These are phyloP conservation scores for Chloroceryle aenea DNA, from an alignment of 2,113 vertebrate species.

Conservation along the genomic window DNA sequence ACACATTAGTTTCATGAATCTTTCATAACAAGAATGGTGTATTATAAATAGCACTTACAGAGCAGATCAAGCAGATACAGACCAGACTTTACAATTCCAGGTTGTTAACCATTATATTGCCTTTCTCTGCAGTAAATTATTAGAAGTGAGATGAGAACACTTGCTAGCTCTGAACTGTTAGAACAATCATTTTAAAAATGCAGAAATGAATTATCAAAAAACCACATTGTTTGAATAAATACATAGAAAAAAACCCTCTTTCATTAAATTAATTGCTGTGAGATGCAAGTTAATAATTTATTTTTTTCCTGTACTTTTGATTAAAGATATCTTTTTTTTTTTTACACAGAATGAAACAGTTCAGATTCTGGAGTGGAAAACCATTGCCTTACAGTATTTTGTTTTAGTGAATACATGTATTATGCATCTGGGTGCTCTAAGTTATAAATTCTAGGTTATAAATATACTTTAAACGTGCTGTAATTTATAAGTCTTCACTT, in stretches of 20 bases:
- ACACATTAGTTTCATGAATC: conserved; percentile 20
- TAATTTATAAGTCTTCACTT: conserved; percentile 73
- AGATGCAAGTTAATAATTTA: conserved; percentile 42
- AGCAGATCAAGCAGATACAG: background rate
- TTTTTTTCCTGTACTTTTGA: background rate
- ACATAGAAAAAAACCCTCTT: background rate
- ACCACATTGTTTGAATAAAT: conserved; percentile 28
- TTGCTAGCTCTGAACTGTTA: background rate
- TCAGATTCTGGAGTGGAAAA: conserved; percentile 47
- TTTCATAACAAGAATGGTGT: background rate
- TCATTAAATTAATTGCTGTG: conserved; percentile 48
- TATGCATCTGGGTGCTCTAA: conserved; percentile 35
- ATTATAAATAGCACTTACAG: conserved; percentile 27
- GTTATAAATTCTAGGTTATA: conserved; percentile 72
- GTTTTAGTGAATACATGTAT: conserved; percentile 44
- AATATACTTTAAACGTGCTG: conserved; percentile 62
- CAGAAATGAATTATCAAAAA: conserved; percentile 56
- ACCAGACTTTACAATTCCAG: background rate
- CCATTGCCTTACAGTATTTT: conserved; percentile 45
- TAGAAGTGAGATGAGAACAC: background rate
- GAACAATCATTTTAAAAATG: background rate
- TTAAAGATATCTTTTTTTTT: conserved; percentile 10
- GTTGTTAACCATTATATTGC: background rate
- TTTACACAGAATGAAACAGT: conserved; percentile 44
- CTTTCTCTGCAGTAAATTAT: conserved; percentile 5